Conservation (phyloP, 2,797 vertebrate species). For the Aeoliscus strigatus region DNA sequence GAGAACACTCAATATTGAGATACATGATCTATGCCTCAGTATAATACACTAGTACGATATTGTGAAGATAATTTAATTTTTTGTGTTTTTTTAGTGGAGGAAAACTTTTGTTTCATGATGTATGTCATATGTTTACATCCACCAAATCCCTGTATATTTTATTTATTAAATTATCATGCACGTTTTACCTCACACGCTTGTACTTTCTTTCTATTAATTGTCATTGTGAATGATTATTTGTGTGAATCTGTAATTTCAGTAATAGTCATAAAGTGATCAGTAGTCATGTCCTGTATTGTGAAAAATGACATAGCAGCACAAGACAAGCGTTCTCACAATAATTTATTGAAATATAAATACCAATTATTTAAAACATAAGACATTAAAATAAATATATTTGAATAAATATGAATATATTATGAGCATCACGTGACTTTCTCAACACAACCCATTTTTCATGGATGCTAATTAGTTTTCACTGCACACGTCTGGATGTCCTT, state of each 20-base stretch:
- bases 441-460: not conserved
- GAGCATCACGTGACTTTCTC: too few relatives aligned
- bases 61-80: slow-evolving; percentile 30
- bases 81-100: slow-evolving; percentile 36
- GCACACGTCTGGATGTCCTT: accelerated
- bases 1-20: slow-evolving; percentile 20
- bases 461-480: accelerated
- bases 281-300: too few relatives aligned
- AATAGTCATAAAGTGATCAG: too few relatives aligned
- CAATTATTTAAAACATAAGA: slow-evolving; percentile 7
- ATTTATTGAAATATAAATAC: slow-evolving; percentile 51
- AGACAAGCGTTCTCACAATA: not conserved
- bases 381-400: slow-evolving; percentile 37
- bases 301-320: slow-evolving; percentile 2
- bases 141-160: slow-evolving; percentile 51
- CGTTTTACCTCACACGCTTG: slow-evolving; percentile 34
- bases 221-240: not conserved
- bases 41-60: slow-evolving; percentile 33
- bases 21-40: slow-evolving; percentile 43
- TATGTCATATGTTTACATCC: slow-evolving; percentile 68
- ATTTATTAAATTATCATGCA: slow-evolving; percentile 79
- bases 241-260: too few relatives aligned
- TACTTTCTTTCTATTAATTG: not conserved
- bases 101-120: slow-evolving; percentile 45
- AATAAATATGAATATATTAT: slow-evolving; percentile 36